phyloP scores from a whole-genome alignment of 1,140 invertebrate genomes.

The Limonius californicus region DNA sequence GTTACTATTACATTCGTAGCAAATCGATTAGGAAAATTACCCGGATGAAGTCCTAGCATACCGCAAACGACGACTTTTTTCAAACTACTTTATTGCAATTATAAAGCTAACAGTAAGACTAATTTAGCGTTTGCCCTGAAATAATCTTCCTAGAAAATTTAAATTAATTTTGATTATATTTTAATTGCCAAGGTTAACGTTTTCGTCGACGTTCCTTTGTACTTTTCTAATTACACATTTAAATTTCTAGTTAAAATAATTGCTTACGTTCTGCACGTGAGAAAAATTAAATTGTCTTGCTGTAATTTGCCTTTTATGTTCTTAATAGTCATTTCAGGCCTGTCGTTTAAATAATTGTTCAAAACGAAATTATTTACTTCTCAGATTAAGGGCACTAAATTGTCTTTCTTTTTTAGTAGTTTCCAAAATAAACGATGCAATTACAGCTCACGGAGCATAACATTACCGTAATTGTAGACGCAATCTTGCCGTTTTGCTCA shows the following conservation, averaged over 20 bases:
- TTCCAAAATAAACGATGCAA: background rate
- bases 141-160: background rate
- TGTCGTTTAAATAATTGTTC: constrained; percentile 3
- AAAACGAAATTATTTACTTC: background rate
- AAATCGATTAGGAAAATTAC: background rate
- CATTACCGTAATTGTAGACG: background rate
- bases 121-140: background rate
- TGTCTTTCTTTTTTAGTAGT: too few relatives aligned
- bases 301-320: constrained; percentile 6
- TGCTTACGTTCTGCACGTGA: constrained; percentile 7
- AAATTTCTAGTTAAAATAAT: constrained; percentile 9
- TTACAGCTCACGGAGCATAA: background rate
- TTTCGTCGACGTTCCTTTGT: background rate
- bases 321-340: background rate
- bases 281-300: constrained; percentile 2
- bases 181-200: constrained; percentile 3
- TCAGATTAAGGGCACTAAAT: background rate
- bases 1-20: too few relatives aligned
- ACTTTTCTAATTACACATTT: constrained; percentile 1
- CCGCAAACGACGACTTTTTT: too few relatives aligned
- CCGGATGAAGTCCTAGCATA: background rate
- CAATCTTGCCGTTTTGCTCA: background rate
- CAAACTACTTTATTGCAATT: background rate
- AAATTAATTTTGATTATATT: constrained; percentile 9
- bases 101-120: background rate